Percentiles rank a stretch among this genome's conserved stretches.
These are phyloP conservation scores for Microctenopoma lineatum DNA, from an alignment of 2,797 vertebrate species.

Conservation along the genomic window DNA sequence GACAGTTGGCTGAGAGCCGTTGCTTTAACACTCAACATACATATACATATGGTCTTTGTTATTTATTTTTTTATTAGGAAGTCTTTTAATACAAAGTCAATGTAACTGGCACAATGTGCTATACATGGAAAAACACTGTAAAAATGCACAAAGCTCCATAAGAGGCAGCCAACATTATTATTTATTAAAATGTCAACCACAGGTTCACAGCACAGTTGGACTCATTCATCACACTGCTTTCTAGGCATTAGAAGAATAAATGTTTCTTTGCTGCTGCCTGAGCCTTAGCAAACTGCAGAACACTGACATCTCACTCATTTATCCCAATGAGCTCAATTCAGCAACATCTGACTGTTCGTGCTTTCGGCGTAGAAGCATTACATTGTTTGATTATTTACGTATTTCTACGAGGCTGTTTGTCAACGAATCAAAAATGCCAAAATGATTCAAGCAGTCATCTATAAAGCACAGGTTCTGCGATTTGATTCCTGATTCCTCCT, in stretches of 20 bases:
- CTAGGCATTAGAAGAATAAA: constrained; percentile 43
- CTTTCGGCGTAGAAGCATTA: constrained; percentile 7
- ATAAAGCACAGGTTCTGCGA: too few relatives aligned
- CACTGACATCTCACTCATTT: constrained; percentile 27
- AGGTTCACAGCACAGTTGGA: constrained; percentile 38
- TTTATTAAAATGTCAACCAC: constrained; percentile 65
- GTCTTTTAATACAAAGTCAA: constrained; percentile 30
- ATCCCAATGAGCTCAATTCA: constrained; percentile 36
- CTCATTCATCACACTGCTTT: constrained; percentile 60
- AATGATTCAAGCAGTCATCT: too few relatives aligned
- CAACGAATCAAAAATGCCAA: not conserved
- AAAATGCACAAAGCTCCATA: constrained; percentile 2
- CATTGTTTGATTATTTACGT: constrained; percentile 8
- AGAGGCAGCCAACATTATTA: constrained; percentile 65
- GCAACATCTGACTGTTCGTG: constrained; percentile 25
- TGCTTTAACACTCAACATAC: constrained; percentile 3
- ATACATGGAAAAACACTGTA: constrained; percentile 14
- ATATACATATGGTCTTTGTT: constrained; percentile 26
- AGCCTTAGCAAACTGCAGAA: constrained; percentile 60
- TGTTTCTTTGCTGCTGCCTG: constrained; percentile 40
- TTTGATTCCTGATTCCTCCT: not conserved
- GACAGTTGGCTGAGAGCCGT: not conserved
- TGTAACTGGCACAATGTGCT: constrained; percentile 17
- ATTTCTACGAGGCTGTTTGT: not conserved
- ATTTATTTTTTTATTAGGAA: constrained; percentile 46